Evolutionary conservation across 2,888 invertebrate genomes (phyloP), one percentile per base, ranked within the genome.

Genomic region (Drosophila antonietae): DNA sequence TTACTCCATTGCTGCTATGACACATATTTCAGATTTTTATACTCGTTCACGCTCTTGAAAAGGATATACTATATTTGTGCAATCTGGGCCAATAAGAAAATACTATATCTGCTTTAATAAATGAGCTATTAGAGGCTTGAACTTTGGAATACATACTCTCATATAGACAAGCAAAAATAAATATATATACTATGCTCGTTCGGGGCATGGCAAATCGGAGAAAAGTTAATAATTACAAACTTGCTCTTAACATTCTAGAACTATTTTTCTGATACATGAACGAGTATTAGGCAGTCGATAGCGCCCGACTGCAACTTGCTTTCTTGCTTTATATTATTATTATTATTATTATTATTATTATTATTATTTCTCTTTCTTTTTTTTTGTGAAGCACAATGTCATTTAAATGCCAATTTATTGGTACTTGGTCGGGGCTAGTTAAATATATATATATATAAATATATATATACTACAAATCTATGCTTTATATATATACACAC

Each of bases 321-420:
- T 33, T 31, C 3, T 33, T 18, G 49, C 7, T 33, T 18, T 33
- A n/a, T 2, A 49, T 18, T 51, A 51, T 33, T 33, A 51, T 33
- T 33, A 33, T 33, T 33, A 33, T 33, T 33, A 58, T 63, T 55
- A 59, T 55, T 51, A 51, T 33, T 33, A 33, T 33, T 33, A 33
- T 33, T 33, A 58, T 63, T 55, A 59, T 55, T 51, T n/a, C n/a
- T 28, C 46, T 53, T 4, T 9, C 3, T 1, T 39, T 23, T 31
- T 20, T 49, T 18, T 39, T 73, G 75, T 68, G 84, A 83, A 86
- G 82, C 86, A 83, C 81, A 82, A 83, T 78, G 88, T 85, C 84
- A 78, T 71, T 89, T 87, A 87, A 87, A 87, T 87, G 87, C 87
- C 87, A 87, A 87, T 87, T 81, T 77, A 78, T 87, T 89, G 87